Base-by-base conservation (phyloP, 2,888 invertebrate genomes). In the Hololepta plana region DNA sequence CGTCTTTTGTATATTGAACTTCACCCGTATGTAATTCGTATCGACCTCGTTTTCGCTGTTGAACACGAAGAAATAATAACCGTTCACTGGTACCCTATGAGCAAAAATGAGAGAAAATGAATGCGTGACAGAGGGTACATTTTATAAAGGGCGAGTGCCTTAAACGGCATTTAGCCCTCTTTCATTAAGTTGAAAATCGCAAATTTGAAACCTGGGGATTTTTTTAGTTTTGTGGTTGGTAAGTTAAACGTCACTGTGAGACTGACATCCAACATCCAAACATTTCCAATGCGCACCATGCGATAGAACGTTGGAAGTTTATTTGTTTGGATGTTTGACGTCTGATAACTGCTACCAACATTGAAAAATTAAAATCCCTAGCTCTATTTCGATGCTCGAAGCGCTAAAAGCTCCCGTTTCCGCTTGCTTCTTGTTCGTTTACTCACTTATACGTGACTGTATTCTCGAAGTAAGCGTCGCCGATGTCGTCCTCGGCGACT, bases 21-120 rank as follows among this genome's bases (percentile, higher is more conserved):
- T 61, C 1, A 76, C 71, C 11, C 69, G 57, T 15, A 80, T 62
- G 46, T 67, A 74, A 51, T 77, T 79, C 4, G 62, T 57, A 45
- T 75, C 70, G 2, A 73, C 63, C 41, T 80, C 80, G 44, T 81
- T 80, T 46, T 80, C 79, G 4, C 79, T 79, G 47, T 72, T 76
- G 55, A 80, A 81, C 1, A 81, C 72, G 55, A 80, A 79, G 56
- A 80, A 81, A 43, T 81, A 81, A 49, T 79, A 80, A 4, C 79
- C 80, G 38, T 77, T 73, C 1, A 64, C 59, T 24, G 77, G 73
- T 0, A 80, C 72, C 38, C 73, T 72, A 48, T 37, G 55, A 45
- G 20, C 37, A 27, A 26, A 24, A 33, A 17, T 23, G 9, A 7
- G 6, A 5, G 13, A 12, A 24, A 12, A 11, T 12, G 12, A 24